Evolutionary conservation across 2,113 vertebrate species (phyloP), one percentile per base, ranked within the genome.

Genomic region (Oncorhynchus masou): DNA sequence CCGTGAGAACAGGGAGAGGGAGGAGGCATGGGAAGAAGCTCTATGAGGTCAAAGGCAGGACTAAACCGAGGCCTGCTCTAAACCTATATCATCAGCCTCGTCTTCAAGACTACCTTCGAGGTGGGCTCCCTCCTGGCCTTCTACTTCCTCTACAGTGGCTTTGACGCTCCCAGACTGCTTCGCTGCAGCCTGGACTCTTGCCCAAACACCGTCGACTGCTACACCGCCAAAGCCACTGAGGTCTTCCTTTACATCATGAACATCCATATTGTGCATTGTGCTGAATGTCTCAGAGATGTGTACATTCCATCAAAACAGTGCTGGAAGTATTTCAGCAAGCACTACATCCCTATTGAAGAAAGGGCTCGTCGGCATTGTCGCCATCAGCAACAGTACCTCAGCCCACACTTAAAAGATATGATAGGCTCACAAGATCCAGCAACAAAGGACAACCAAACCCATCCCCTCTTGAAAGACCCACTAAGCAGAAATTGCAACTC

Each of bases 161-260:
- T 97, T 22, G 39, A 84, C 5, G 90, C 96, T 16, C 94, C 96
- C 5, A 81, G 7, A 1, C 79, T 95, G 54, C 77, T 95, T 39
- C 94, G 89, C 78, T 96, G 96, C 79, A 88, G 87, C 22, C 11
- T 92, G 77, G 90, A 81, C 13, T 96, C 95, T 13, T 97, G 96
- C 48, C 95, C 96, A 69, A 94, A 89, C 82, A 91, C 80, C 0
- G 95, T 96, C 62, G 95, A 97, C 83, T 97, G 96, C 78, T 96
- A 91, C 48, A 90, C 95, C 66, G 89, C 92, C 79, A 95, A 89
- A 81, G 90, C 95, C 51, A 97, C 95, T 0, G 96, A 97, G 29
- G 88, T 97, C 81, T 97, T 97, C 86, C 90, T 96, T 13, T 91
- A 87, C 86, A 94, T 96, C 85, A 94, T 96, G 91, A 91, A 93